Percentiles rank a stretch among this genome's conserved stretches.
phyloP scores from a whole-genome alignment of 2,797 vertebrate genomes.

The Alectoris magna region DNA sequence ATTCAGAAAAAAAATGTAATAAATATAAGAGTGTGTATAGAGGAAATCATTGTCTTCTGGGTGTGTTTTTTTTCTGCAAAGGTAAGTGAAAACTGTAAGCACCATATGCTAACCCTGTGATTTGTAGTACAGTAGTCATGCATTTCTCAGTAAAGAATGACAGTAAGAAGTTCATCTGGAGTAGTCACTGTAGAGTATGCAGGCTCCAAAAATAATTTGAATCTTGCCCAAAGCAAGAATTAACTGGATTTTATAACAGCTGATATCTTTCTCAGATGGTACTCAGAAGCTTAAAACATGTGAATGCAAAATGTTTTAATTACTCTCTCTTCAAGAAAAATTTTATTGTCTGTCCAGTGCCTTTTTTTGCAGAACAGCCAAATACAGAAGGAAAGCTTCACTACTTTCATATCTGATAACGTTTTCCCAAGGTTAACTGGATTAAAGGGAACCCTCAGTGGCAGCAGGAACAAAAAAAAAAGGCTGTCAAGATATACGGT shows the following conservation, averaged over 20 bases:
- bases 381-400: background rate
- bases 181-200: background rate
- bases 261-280: background rate
- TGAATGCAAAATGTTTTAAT: background rate
- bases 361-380: background rate
- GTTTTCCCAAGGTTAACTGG: background rate
- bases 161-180: background rate
- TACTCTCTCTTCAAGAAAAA: background rate
- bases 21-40: background rate
- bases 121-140: background rate
- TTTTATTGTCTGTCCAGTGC: background rate
- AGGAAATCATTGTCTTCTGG: background rate
- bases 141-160: background rate
- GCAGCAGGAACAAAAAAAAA: background rate
- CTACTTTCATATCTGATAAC: background rate
- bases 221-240: slow-evolving; percentile 14
- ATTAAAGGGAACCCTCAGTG: background rate
- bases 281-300: background rate
- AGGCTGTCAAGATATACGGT: background rate
- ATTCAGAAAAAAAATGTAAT: background rate
- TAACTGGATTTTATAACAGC: background rate
- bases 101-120: background rate
- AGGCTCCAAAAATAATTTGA: slow-evolving; percentile 13
- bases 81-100: background rate
- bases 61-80: background rate